A percentile compares a stretch with the other conserved stretches of the same genome.
Evolutionary conservation across 1,140 invertebrate species (phyloP).

Genomic region (Chionoecetes opilio): DNA sequence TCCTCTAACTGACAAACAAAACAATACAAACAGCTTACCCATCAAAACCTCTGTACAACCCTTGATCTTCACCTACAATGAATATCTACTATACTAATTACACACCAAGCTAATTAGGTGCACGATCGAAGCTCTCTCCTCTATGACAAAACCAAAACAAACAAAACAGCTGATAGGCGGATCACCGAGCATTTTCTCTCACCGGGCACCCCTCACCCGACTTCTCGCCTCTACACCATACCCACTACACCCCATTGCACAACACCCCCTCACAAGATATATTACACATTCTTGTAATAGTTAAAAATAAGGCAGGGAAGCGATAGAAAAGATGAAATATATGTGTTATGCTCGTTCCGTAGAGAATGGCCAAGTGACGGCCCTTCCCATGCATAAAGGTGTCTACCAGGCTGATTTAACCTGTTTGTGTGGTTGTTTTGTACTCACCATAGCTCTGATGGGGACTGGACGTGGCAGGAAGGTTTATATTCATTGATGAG

Average conservation of each 20-base stretch:
- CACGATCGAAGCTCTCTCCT: too few relatives aligned
- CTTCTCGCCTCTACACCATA: background rate
- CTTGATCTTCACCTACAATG: too few relatives aligned
- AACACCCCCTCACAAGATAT: background rate
- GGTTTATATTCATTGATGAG: slow-evolving; percentile 32
- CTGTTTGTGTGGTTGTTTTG: background rate
- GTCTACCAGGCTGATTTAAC: background rate
- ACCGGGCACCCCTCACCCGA: background rate
- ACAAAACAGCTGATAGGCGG: slow-evolving; percentile 56
- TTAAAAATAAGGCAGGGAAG: background rate
- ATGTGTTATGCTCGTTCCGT: slow-evolving; percentile 55
- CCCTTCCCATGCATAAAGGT: slow-evolving; percentile 63
- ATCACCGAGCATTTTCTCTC: slow-evolving; percentile 60
- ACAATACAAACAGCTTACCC: too few relatives aligned
- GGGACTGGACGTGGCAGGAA: slow-evolving; percentile 41
- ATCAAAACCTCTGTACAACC: too few relatives aligned
- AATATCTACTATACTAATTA: too few relatives aligned
- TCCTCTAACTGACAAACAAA: too few relatives aligned
- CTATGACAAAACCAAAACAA: too few relatives aligned
- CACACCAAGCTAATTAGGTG: too few relatives aligned
- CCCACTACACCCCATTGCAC: background rate
- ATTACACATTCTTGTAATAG: too few relatives aligned
- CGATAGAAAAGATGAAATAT: background rate
- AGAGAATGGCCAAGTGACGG: slow-evolving; percentile 48
- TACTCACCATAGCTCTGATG: slow-evolving; percentile 62